Evolutionary conservation across 2,888 invertebrate species (phyloP).

Genomic region (Trypoxylon attenuatum): DNA sequence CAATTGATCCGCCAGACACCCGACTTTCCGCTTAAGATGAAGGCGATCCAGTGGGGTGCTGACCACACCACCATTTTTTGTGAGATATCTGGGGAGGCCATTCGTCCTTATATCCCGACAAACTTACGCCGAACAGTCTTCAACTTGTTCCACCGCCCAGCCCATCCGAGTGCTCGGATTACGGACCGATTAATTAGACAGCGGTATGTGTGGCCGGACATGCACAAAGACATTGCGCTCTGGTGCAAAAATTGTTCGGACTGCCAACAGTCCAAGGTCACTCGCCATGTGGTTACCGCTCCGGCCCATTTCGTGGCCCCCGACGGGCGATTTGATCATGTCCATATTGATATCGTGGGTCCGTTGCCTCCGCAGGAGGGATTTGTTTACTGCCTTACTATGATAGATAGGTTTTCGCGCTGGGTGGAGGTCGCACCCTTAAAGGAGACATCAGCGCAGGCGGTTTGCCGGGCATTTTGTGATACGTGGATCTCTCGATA

Average conservation of each 20-base stretch:
- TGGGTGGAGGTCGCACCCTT: neutral
- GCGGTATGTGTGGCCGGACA: too few species aligned
- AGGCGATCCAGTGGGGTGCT: neutral
- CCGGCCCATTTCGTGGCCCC: too few species aligned
- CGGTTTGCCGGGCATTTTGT: neutral
- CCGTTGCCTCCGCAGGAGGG: neutral
- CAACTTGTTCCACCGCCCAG: neutral
- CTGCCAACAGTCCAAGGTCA: neutral
- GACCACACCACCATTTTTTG: too few species aligned
- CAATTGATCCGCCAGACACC: too few species aligned
- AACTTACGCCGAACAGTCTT: neutral
- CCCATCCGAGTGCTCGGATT: neutral
- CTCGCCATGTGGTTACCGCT: neutral
- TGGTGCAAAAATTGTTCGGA: too few species aligned
- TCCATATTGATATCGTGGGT: too few species aligned
- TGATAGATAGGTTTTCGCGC: slow-evolving; percentile 6
- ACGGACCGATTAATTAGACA: too few species aligned
- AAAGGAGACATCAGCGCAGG: neutral
- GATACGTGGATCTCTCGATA: neutral
- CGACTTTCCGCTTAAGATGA: neutral
- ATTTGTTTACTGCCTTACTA: neutral
- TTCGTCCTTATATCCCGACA: neutral
- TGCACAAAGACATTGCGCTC: too few species aligned
- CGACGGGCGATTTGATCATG: too few species aligned
- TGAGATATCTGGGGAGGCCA: neutral